Evolutionary conservation across 2,888 invertebrate species (phyloP).

Genomic region (Antheraea assamensis): DNA sequence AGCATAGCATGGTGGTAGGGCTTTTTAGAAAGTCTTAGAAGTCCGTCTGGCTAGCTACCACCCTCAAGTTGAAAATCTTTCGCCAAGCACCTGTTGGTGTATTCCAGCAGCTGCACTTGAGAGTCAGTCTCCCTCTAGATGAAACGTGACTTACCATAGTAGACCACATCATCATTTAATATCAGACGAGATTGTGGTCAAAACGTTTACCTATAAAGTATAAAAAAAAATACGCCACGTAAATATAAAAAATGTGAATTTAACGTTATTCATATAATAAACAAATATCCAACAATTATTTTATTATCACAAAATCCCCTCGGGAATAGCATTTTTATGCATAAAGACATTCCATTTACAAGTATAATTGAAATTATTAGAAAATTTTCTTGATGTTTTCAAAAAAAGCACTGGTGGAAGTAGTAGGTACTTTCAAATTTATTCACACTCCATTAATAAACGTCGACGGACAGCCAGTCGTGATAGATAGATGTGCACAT

Average conservation of each 20-base stretch:
- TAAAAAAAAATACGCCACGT: neutral
- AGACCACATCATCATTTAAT: too few relatives aligned
- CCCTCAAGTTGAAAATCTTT: too few relatives aligned
- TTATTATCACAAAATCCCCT: neutral
- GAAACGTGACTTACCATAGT: too few relatives aligned
- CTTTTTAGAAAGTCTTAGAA: too few relatives aligned
- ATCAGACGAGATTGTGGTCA: too few relatives aligned
- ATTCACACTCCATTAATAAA: slow-evolving; percentile 70
- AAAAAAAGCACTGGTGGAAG: neutral
- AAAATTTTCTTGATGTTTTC: neutral
- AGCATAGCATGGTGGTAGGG: too few relatives aligned
- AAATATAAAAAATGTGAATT: neutral
- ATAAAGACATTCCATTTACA: neutral
- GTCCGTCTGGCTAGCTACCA: too few relatives aligned
- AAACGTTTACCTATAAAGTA: too few relatives aligned
- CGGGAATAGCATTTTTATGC: neutral
- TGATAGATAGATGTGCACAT: slow-evolving; percentile 63
- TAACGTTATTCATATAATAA: neutral
- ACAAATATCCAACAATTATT: neutral
- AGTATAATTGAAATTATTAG: neutral
- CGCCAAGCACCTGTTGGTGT: too few relatives aligned
- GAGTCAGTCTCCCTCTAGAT: too few relatives aligned
- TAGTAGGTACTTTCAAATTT: slow-evolving; percentile 56
- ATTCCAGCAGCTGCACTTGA: too few relatives aligned
- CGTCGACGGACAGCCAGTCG: slow-evolving; percentile 55